Base-by-base conservation (phyloP, 2,113 vertebrate genomes). In the Daphoenositta chrysoptera region DNA sequence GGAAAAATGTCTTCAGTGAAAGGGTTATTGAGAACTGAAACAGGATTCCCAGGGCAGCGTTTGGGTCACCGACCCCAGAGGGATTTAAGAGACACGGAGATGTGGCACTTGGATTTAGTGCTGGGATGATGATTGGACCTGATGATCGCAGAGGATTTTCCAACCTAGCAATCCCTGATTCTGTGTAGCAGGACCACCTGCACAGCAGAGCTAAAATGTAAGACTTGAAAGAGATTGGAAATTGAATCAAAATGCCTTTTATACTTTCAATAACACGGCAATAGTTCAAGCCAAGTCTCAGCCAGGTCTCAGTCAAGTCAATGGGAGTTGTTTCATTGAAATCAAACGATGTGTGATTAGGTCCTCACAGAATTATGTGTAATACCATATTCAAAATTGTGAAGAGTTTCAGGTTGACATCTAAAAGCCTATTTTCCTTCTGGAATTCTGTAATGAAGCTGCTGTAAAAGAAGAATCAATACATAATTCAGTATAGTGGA, bases 341-440 rank as follows among this genome's bases (percentile, higher is more conserved):
- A 90, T 89, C 65, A 93, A 94, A 86, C 0, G 0, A 53, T 27
- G 30, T 80, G 37, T 78, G 82, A 92, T 92, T 95, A 66, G 79
- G 56, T 83, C 76, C 60, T 94, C 56, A 33, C 75, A 83, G 82
- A 94, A 83, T 91, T 88, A 68, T 10, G 42, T 18, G 68, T 37
- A 83, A 82, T 42, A 40, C 9, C 21, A 8, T 72, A 86, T 83
- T 89, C 86, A 87, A 54, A 94, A 86, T 3, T 8, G 33, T 42
- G 42, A 50, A 63, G 71, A 63, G 60, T 45, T 86, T 70, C 8
- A 10, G 37, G 61, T 71, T 96, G 72, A 90, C 80, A 93, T 87
- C 86, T 92, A 90, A 95, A 90, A 85, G 39, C 90, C 58, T 57
- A 54, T 91, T 97, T 89, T 95, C 75, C 77, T 87, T 92, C 73